Evolutionary conservation across 2,888 invertebrate species (phyloP), one percentile per base, ranked within the genome.

Genomic region (Norana najaformis): DNA sequence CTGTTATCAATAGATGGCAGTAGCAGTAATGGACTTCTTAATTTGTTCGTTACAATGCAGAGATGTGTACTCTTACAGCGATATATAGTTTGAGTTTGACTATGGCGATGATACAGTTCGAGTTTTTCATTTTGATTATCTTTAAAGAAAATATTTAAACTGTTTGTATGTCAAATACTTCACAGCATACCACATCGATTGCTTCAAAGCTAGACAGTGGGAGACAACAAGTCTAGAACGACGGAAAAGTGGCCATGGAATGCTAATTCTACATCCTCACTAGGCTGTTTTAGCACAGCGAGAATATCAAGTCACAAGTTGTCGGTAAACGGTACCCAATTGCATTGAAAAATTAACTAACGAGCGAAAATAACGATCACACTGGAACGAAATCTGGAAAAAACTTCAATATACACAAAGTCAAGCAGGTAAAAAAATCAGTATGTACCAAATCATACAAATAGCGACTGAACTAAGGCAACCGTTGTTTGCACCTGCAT

Each of bases 401-500:
- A 69, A n/a, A 8, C 69, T 3, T 69, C n/a, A n/a, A n/a, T n/a
- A 13, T 41, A 41, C 18, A 69, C n/a, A 8, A n/a, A 69, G 30
- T n/a, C 8, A 69, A n/a, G 69, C 30, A 0, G 47, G 11, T 69
- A 0, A 69, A 8, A 16, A 30, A 69, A 69, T 69, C 69, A 69
- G 69, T 69, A 36, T n/a, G 83, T 2, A 37, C 85, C 35, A 35
- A 85, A 36, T 37, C 23, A 18, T 85, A 85, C 4, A 85, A 85
- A 85, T 85, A 37, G 85, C 35, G 85, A 85, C 85, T 6, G 0
- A 85, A 85, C 85, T 85, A 85, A 85, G 85, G 85, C 85, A 85
- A 85, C 85, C 37, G 85, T 85, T 36, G 35, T 85, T 36, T 85
- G 85, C 85, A 85, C 35, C 23, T 36, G 36, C 85, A 14, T 85